phyloP scores from a whole-genome alignment of 2,888 invertebrate species.

The Eulithis prunata region DNA sequence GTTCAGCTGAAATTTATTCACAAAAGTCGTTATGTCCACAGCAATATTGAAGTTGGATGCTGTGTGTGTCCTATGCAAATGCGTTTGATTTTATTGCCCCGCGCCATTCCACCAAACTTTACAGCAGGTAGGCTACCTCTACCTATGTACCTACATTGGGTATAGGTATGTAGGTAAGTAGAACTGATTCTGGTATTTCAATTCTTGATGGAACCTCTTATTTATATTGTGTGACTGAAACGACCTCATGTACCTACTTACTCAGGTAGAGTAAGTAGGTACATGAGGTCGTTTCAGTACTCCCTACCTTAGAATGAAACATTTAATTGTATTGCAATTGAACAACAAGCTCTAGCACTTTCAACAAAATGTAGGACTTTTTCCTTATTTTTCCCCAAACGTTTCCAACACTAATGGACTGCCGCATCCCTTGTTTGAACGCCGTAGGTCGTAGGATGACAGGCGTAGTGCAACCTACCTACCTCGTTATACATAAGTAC shows the following conservation, averaged over 20 bases:
- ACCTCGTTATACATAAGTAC: no score
- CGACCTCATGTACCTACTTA: no score
- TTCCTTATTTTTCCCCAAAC: conserved; percentile 48
- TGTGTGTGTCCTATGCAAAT: conserved; percentile 70
- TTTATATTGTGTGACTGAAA: no score
- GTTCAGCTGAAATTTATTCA: conserved; percentile 9
- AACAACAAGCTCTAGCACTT: conserved; percentile 12
- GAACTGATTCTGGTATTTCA: background rate
- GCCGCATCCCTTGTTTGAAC: conserved; percentile 60
- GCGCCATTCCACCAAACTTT: conserved; percentile 53
- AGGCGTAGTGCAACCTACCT: conserved; percentile 31
- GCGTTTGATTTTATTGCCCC: conserved; percentile 63
- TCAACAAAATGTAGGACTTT: conserved; percentile 12
- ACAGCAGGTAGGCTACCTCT: conserved; percentile 40
- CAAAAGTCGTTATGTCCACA: conserved; percentile 44
- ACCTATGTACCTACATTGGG: no score
- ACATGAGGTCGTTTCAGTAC: no score
- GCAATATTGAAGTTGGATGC: conserved; percentile 67
- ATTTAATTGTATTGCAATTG: conserved; percentile 10
- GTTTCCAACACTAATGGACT: conserved; percentile 62
- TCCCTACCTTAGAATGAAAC: background rate
- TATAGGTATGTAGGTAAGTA: conserved; percentile 27
- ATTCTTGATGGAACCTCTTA: no score
- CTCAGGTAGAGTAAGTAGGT: no score
- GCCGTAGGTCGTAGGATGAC: conserved; percentile 43